These are phyloP conservation scores for Polia nebulosa DNA, from an alignment of 2,888 invertebrate genomes.

Conservation along the genomic window DNA sequence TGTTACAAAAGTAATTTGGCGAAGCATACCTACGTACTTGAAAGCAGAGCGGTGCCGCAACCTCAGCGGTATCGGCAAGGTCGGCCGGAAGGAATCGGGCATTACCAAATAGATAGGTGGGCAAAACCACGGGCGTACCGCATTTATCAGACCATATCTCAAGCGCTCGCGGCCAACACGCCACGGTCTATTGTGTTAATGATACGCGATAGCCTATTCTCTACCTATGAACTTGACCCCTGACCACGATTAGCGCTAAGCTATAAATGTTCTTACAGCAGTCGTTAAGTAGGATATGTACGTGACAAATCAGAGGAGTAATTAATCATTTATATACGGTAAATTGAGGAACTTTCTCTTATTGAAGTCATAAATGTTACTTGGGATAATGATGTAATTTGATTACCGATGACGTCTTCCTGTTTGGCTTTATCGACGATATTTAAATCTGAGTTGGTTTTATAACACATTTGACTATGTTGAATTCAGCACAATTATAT, in stretches of 20 bases:
- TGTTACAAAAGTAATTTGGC: constrained; percentile 29
- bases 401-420: not conserved
- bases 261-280: constrained; percentile 25
- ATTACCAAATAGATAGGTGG: constrained; percentile 85
- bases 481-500: not conserved
- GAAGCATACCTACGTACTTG: constrained; percentile 43
- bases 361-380: not conserved
- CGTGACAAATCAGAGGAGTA: constrained; percentile 1
- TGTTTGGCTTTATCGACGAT: not conserved
- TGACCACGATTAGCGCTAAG: constrained; percentile 33
- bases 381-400: not conserved
- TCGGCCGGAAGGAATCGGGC: constrained; percentile 85
- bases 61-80: constrained; percentile 79
- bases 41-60: constrained; percentile 64
- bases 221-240: constrained; percentile 77
- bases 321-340: constrained; percentile 5
- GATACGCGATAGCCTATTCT: constrained; percentile 73
- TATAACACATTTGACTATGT: not conserved
- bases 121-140: constrained; percentile 75
- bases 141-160: constrained; percentile 84
- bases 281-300: constrained; percentile 8
- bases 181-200: constrained; percentile 67
- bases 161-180: constrained; percentile 63
- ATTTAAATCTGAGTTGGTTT: not conserved
- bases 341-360: not conserved